These are phyloP conservation scores for Pseudomugil gertrudae DNA, from an alignment of 2,797 vertebrate species.

Conservation along the genomic window DNA sequence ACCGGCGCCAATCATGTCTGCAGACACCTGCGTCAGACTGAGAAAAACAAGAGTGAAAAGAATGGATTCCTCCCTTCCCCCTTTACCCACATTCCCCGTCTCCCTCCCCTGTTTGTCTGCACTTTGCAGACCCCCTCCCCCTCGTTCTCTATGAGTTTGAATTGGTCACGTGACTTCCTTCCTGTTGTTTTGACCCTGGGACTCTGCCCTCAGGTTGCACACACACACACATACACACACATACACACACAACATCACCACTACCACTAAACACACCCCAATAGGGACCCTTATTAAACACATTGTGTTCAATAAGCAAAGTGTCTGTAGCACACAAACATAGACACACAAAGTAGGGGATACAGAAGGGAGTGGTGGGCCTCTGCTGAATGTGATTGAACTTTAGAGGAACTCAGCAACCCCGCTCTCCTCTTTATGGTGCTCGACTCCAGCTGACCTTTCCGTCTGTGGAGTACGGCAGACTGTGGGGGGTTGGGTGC, in stretches of 20 bases:
- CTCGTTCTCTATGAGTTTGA: slow-evolving; percentile 28
- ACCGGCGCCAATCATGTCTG: slow-evolving; percentile 67
- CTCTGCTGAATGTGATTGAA: slow-evolving; percentile 71
- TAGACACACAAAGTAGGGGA: slow-evolving; percentile 4
- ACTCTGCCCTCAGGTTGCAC: slow-evolving; percentile 59
- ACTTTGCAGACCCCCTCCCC: slow-evolving; percentile 15
- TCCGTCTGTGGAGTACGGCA: slow-evolving; percentile 59
- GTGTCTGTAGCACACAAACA: slow-evolving; percentile 13
- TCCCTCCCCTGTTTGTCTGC: slow-evolving; percentile 31
- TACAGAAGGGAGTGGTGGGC: slow-evolving; percentile 42
- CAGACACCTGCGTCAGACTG: slow-evolving; percentile 73
- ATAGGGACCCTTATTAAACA: too few species aligned
- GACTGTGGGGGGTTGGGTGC: slow-evolving; percentile 32
- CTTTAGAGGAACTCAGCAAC: slow-evolving; percentile 73
- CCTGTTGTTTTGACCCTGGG: slow-evolving; percentile 74
- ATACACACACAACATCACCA: background rate
- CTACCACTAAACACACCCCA: slow-evolving; percentile 59
- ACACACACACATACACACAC: background rate
- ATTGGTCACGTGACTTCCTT: slow-evolving; percentile 74
- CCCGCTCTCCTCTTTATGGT: slow-evolving; percentile 58
- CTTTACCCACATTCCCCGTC: slow-evolving; percentile 12
- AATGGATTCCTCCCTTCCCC: slow-evolving; percentile 48
- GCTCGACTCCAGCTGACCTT: slow-evolving; percentile 66
- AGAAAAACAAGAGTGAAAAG: slow-evolving; percentile 70
- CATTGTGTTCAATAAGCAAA: too few species aligned